These are phyloP conservation scores for Periplaneta americana DNA, from an alignment of 1,140 invertebrate genomes.

Conservation along the genomic window DNA sequence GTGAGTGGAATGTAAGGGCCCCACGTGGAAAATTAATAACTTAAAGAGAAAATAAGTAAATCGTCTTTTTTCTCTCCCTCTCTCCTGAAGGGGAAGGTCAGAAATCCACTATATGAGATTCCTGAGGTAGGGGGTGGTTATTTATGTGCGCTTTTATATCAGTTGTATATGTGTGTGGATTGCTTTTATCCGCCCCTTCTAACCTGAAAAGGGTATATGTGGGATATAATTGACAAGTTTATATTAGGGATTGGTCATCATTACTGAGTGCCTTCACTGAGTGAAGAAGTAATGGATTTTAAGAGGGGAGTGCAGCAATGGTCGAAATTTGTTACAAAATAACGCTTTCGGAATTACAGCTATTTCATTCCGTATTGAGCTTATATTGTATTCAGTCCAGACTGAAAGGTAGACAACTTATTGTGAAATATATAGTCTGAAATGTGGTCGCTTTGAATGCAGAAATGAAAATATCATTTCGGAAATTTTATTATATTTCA, in stretches of 20 bases:
- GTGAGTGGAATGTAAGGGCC: not conserved
- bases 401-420: too few relatives aligned
- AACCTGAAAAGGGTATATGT: not conserved
- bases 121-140: not conserved
- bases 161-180: not conserved
- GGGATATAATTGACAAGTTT: not conserved
- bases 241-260: not conserved
- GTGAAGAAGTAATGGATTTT: too few relatives aligned
- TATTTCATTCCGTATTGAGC: too few relatives aligned
- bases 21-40: not conserved
- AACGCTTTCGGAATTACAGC: too few relatives aligned
- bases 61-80: not conserved
- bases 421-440: too few relatives aligned
- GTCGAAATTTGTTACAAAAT: too few relatives aligned
- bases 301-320: too few relatives aligned
- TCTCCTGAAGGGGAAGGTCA: not conserved
- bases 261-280: too few relatives aligned
- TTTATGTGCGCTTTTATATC: not conserved
- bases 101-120: not conserved
- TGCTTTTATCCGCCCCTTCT: not conserved
- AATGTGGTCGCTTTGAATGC: too few relatives aligned
- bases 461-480: too few relatives aligned
- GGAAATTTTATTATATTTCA: too few relatives aligned
- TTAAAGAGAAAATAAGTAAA: not conserved
- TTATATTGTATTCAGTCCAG: too few relatives aligned